Conservation (phyloP, 2,797 vertebrate genomes). For the Sus cebifrons region DNA sequence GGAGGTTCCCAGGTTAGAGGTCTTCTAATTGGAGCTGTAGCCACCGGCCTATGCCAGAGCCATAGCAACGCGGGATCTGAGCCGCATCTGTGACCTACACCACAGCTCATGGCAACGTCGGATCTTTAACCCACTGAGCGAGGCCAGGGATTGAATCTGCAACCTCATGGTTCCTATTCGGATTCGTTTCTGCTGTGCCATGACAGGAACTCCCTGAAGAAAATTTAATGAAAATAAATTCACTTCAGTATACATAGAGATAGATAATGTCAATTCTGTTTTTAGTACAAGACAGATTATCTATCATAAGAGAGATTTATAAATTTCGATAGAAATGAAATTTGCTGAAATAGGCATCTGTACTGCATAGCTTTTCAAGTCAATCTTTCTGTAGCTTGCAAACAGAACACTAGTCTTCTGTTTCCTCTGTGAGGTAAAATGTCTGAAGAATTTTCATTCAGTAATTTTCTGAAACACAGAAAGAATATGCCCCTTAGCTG, state of each 20-base stretch:
- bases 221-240: constrained; percentile 86
- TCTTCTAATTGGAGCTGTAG: too few species aligned
- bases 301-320: constrained; percentile 80
- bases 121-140: too few species aligned
- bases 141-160: too few species aligned
- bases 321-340: constrained; percentile 77
- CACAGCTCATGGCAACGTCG: too few species aligned
- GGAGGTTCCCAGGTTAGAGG: too few species aligned
- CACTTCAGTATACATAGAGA: constrained; percentile 54
- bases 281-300: constrained; percentile 84
- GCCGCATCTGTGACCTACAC: too few species aligned
- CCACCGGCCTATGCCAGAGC: too few species aligned
- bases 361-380: background rate
- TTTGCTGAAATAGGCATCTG: constrained; percentile 25
- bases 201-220: constrained; percentile 64
- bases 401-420: background rate
- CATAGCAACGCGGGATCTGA: too few species aligned
- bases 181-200: too few species aligned
- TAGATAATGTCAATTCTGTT: constrained; percentile 80
- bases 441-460: constrained; percentile 18
- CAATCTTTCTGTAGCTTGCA: background rate
- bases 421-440: constrained; percentile 41
- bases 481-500: background rate
- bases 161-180: too few species aligned
- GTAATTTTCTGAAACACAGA: constrained; percentile 55